A percentile compares a stretch with the other conserved stretches of the same genome.
Evolutionary conservation across 2,797 vertebrate genomes (phyloP).

Genomic region (Intellagama lesueurii): DNA sequence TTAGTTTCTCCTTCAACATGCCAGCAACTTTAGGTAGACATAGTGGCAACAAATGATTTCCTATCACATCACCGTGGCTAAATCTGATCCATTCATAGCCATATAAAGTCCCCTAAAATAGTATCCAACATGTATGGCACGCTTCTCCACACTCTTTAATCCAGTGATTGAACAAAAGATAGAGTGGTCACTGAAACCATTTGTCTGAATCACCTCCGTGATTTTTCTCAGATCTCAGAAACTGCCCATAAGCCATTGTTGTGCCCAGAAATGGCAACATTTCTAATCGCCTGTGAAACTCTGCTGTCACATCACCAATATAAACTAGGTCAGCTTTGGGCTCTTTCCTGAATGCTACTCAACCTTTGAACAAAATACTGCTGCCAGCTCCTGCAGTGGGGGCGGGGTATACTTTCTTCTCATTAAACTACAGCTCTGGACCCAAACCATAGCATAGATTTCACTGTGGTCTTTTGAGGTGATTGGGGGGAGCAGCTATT

Average conservation of each 20-base stretch:
- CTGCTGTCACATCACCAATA: background rate
- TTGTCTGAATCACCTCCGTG: background rate
- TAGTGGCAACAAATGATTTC: background rate
- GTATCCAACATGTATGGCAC: background rate
- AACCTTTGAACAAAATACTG: slow-evolving; percentile 55
- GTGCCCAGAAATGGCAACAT: slow-evolving; percentile 15
- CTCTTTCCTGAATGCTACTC: slow-evolving; percentile 38
- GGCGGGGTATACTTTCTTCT: background rate
- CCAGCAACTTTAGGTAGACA: no score
- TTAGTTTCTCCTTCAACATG: background rate
- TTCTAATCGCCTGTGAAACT: slow-evolving; percentile 16
- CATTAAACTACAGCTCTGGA: background rate
- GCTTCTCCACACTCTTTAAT: background rate
- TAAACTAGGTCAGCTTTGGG: background rate
- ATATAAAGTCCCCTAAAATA: background rate
- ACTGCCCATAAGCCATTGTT: background rate
- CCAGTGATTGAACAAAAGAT: background rate
- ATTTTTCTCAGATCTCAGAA: background rate
- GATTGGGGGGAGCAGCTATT: background rate
- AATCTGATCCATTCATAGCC: no score
- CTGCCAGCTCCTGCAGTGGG: background rate
- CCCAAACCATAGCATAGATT: background rate
- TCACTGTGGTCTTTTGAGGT: background rate
- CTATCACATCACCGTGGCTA: background rate
- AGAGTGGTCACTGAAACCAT: background rate